A percentile compares a stretch with the other conserved stretches of the same genome.
These are phyloP conservation scores for Tinea pellionella DNA, from an alignment of 2,888 invertebrate genomes.

Conservation along the genomic window DNA sequence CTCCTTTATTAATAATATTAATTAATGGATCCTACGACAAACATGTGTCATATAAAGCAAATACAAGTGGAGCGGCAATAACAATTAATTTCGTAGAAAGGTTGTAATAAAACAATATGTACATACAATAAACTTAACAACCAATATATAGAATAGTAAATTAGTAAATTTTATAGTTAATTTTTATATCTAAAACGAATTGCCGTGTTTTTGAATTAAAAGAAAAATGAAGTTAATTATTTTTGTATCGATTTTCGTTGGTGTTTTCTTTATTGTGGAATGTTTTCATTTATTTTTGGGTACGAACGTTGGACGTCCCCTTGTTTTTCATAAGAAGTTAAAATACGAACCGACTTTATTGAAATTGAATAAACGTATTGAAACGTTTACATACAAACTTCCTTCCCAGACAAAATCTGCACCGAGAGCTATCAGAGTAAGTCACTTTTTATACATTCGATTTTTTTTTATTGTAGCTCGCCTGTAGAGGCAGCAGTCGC, in stretches of 20 bases:
- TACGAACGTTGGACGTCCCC: slow-evolving; percentile 31
- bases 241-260: slow-evolving; percentile 21
- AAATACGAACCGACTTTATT: slow-evolving; percentile 23
- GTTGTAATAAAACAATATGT: neutral
- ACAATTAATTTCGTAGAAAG: neutral
- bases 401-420: slow-evolving; percentile 18
- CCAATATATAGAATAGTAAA: too few relatives aligned
- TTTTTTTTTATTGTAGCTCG: slow-evolving; percentile 6
- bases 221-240: neutral
- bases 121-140: neutral
- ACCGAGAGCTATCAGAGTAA: too few relatives aligned
- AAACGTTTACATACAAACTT: slow-evolving; percentile 30
- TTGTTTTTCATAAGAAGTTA: slow-evolving; percentile 28
- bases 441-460: too few relatives aligned
- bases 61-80: neutral
- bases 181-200: too few relatives aligned
- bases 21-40: too few relatives aligned
- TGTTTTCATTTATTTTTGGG: slow-evolving; percentile 41
- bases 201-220: too few relatives aligned
- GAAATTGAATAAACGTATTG: slow-evolving; percentile 37
- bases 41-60: too few relatives aligned
- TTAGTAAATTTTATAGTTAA: too few relatives aligned
- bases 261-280: slow-evolving; percentile 29
- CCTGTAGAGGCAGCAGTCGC: too few relatives aligned
- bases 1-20: too few relatives aligned